These are phyloP conservation scores for Thunnus albacares DNA, from an alignment of 2,797 vertebrate genomes.

Conservation along the genomic window DNA sequence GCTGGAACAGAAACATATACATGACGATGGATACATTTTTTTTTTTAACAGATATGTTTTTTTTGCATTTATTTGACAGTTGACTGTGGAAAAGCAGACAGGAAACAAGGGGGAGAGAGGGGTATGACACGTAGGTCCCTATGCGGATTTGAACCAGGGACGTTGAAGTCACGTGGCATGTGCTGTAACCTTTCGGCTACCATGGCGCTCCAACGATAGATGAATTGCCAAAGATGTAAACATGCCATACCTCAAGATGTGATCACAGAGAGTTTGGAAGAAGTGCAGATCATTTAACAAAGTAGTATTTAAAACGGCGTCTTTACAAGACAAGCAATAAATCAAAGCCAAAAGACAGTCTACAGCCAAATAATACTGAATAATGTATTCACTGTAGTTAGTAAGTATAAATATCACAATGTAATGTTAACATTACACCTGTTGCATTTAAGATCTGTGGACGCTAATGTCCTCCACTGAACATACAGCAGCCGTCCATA, in stretches of 20 bases:
- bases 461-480: slow-evolving; percentile 20
- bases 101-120: no score
- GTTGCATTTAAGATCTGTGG: slow-evolving; percentile 29
- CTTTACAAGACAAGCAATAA: slow-evolving; percentile 47
- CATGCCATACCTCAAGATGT: slow-evolving; percentile 40
- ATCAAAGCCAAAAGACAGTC: slow-evolving; percentile 52
- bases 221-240: slow-evolving; percentile 60
- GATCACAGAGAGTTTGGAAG: slow-evolving; percentile 20
- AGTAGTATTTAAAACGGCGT: slow-evolving; percentile 33
- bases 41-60: no score
- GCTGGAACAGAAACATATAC: slow-evolving; percentile 50
- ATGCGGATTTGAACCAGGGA: no score
- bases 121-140: no score
- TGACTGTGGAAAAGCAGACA: no score
- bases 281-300: slow-evolving; percentile 47
- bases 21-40: slow-evolving; percentile 30
- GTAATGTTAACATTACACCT: slow-evolving; percentile 53
- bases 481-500: neutral
- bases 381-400: slow-evolving; percentile 35
- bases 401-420: slow-evolving; percentile 24
- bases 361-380: slow-evolving; percentile 39
- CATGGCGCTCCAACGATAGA: slow-evolving; percentile 17
- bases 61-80: no score
- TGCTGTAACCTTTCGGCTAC: no score
- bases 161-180: no score